phyloP scores from a whole-genome alignment of 2,888 invertebrate genomes.

The Cloeon dipterum region DNA sequence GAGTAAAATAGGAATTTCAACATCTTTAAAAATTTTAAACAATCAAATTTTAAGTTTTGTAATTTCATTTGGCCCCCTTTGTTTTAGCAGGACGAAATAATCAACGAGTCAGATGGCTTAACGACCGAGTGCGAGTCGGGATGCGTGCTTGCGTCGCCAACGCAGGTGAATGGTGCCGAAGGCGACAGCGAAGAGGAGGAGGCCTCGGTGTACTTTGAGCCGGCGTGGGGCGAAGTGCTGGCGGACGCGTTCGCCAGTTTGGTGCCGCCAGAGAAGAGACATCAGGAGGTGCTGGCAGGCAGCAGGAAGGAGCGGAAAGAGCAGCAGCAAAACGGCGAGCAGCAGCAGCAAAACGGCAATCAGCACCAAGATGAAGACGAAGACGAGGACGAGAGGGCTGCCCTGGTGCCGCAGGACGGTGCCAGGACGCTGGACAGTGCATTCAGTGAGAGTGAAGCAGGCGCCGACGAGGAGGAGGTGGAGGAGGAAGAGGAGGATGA shows the following conservation, averaged over 20 bases:
- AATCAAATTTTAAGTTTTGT: too few relatives aligned
- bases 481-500: slow-evolving; percentile 19
- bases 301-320: too few relatives aligned
- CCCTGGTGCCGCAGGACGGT: slow-evolving; percentile 2
- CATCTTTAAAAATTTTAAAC: too few relatives aligned
- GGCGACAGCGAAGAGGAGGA: slow-evolving; percentile 21
- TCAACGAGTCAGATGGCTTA: too few relatives aligned
- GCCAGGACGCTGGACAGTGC: background rate
- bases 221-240: slow-evolving; percentile 4
- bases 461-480: slow-evolving; percentile 12
- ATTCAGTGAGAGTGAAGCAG: slow-evolving; percentile 16
- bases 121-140: slow-evolving; percentile 24
- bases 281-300: slow-evolving; percentile 6
- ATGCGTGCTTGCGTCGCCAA: slow-evolving; percentile 23
- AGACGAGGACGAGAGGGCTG: slow-evolving; percentile 1
- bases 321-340: slow-evolving; percentile 20
- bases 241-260: background rate
- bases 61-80: too few relatives aligned
- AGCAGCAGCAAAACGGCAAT: slow-evolving; percentile 15
- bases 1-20: too few relatives aligned
- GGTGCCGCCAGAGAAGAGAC: slow-evolving; percentile 9
- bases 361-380: slow-evolving; percentile 1
- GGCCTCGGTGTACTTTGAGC: slow-evolving; percentile 16
- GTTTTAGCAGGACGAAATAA: too few relatives aligned
- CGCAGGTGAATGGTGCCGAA: slow-evolving; percentile 12